These are phyloP conservation scores for Lepidothrix coronata DNA, from an alignment of 2,113 vertebrate genomes.

Conservation along the genomic window DNA sequence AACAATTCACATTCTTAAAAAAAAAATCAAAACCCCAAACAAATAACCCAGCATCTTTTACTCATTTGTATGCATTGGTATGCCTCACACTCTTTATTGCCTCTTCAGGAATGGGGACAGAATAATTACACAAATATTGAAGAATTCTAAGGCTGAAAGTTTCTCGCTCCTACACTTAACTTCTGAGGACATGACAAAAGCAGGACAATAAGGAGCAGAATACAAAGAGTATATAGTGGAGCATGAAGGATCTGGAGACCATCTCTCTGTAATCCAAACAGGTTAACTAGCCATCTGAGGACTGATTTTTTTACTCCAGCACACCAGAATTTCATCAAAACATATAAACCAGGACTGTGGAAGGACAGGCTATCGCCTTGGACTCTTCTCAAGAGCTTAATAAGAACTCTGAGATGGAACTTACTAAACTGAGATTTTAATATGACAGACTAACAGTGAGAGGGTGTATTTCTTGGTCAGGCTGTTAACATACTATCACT, in stretches of 20 bases:
- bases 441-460: not conserved
- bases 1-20: not conserved
- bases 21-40: not conserved
- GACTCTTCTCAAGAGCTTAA: not conserved
- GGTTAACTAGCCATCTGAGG: not conserved
- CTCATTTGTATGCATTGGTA: not conserved
- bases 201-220: not conserved
- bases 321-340: not conserved
- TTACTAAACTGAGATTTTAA: not conserved
- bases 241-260: not conserved
- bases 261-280: not conserved
- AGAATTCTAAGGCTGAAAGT: not conserved
- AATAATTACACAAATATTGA: not conserved
- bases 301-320: not conserved
- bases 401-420: not conserved
- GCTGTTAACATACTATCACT: not conserved
- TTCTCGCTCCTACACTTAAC: not conserved
- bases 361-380: not conserved
- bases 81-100: not conserved
- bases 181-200: not conserved
- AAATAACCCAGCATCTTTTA: not conserved
- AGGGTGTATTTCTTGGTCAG: not conserved
- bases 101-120: not conserved
- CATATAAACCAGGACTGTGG: not conserved
- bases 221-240: not conserved